Conservation (phyloP, 2,888 invertebrate species). For the Osmoderma eremita region DNA sequence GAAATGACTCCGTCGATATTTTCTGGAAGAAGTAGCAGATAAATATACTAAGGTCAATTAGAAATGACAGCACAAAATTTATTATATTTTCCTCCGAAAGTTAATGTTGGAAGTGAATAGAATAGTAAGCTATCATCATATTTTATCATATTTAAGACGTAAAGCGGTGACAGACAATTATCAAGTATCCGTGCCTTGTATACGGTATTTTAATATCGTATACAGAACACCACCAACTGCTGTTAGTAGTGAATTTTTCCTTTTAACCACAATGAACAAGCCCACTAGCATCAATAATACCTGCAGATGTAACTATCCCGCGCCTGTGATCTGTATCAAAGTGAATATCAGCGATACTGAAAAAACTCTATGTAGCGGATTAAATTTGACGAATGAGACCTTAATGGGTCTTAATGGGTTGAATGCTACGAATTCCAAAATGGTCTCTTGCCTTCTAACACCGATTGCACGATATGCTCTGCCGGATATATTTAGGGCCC, state of each 20-base stretch:
- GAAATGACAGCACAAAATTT: too few species aligned
- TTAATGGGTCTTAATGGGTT: not conserved
- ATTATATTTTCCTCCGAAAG: too few species aligned
- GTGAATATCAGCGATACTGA: not conserved
- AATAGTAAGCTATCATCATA: too few species aligned
- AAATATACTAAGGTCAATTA: too few species aligned
- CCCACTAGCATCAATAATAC: not conserved
- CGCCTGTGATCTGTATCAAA: not conserved
- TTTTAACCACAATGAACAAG: too few species aligned
- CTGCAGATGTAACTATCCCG: constrained; percentile 17
- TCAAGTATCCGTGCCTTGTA: constrained; percentile 34
- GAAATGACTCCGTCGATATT: too few species aligned
- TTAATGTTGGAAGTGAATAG: too few species aligned
- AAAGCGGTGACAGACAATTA: too few species aligned
- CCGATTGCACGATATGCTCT: not conserved
- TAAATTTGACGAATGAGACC: not conserved
- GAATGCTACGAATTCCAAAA: not conserved
- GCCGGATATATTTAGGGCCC: not conserved
- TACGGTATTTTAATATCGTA: constrained; percentile 35
- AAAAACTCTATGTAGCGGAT: constrained; percentile 3
- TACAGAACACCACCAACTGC: constrained; percentile 35
- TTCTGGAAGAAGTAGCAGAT: too few species aligned
- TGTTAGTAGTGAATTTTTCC: too few species aligned
- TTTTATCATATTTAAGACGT: too few species aligned
- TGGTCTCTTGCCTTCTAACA: constrained; percentile 2